Evolutionary conservation across 2,888 invertebrate genomes (phyloP), one percentile per base, ranked within the genome.

Genomic region (Helicoverpa assulta): DNA sequence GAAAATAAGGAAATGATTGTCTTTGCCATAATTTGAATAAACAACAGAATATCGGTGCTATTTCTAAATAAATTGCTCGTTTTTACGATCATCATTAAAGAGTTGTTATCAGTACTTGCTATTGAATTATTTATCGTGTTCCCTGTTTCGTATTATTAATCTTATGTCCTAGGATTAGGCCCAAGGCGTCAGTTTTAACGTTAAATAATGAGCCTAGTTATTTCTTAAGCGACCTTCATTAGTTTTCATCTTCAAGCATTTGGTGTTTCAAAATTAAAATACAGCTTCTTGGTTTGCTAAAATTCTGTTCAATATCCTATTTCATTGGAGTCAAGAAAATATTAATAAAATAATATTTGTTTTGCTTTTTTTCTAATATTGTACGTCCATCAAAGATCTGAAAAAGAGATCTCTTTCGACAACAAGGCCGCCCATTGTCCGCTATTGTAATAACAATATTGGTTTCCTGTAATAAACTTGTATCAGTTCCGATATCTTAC

Each of bases 151-250:
- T 57, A 21, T 57, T 61, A 70, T 67, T 75, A 55, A 76, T 78
- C 64, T 61, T 40, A 29, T 19, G 18, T 61, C 19, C 62, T 56
- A 75, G 70, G 43, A 55, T 56, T 77, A n/a, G 52, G 63, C 64
- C 29, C 14, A 29, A n/a, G 37, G 51, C 51, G 40, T 59, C 52
- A 18, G 61, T 60, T 60, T 63, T 33, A 68, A 54, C 51, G 57
- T 7, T 67, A 58, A 79, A 60, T 75, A 79, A 79, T 79, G 69
- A 63, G 33, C 6, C 26, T 61, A 55, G 60, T 69, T 74, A 64
- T 67, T 54, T 56, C 37, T 52, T 62, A 26, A 59, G 50, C 58
- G 54, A 71, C 69, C 70, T 70, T 64, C 67, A 80, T 77, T 77
- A 78, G 70, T 71, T 74, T 70, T 72, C 58, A 70, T 69, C 73